A percentile compares a stretch with the other conserved stretches of the same genome.
Evolutionary conservation across 1,140 invertebrate genomes (phyloP).

Genomic region (Goniozus legneri): DNA sequence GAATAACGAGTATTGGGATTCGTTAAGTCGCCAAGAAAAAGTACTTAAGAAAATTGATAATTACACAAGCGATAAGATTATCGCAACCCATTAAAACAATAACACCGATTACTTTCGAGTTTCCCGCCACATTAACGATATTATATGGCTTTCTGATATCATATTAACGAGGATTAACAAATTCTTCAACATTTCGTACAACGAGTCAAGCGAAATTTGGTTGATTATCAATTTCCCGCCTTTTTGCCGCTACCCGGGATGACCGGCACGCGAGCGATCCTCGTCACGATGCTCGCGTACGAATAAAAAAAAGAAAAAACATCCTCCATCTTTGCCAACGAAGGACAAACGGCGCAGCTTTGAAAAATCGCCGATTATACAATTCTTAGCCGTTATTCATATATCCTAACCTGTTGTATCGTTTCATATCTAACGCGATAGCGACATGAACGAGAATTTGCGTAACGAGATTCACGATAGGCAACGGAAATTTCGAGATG

Average conservation of each 20-base stretch:
- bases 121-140: slow-evolving; percentile 37
- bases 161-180: too few species aligned
- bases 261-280: slow-evolving; percentile 12
- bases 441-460: background rate
- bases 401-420: too few species aligned
- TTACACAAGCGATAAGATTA: slow-evolving; percentile 33
- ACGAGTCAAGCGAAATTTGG: too few species aligned
- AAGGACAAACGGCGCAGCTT: slow-evolving; percentile 43
- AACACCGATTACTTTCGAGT: slow-evolving; percentile 22
- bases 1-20: too few species aligned
- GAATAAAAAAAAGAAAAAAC: slow-evolving; percentile 48
- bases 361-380: slow-evolving; percentile 25
- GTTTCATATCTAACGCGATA: background rate
- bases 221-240: slow-evolving; percentile 42
- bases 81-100: slow-evolving; percentile 29
- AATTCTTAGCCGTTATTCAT: slow-evolving; percentile 17
- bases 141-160: too few species aligned
- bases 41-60: slow-evolving; percentile 21
- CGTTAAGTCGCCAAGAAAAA: too few species aligned
- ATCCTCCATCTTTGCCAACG: slow-evolving; percentile 47
- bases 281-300: slow-evolving; percentile 20
- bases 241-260: slow-evolving; percentile 26
- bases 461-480: background rate
- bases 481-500: slow-evolving; percentile 18
- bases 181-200: too few species aligned